Conservation (phyloP, 2,888 invertebrate species). For the Drosophila macrothrix region DNA sequence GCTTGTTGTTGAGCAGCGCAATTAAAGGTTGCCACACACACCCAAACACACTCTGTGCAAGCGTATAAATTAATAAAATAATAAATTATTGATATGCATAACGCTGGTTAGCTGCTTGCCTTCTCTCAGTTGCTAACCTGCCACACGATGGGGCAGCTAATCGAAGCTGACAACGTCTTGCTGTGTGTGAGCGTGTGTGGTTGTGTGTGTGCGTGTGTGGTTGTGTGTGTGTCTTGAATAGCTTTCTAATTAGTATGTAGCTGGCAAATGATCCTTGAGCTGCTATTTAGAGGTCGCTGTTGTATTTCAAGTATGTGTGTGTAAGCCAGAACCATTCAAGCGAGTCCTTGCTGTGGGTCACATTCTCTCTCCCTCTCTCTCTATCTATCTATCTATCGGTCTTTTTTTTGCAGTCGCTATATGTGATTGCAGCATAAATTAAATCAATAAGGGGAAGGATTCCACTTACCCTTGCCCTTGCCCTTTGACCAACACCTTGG, state of each 20-base stretch:
- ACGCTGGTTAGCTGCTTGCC: slow-evolving; percentile 21
- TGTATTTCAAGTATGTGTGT: slow-evolving; percentile 32
- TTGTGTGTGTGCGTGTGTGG: too few species aligned
- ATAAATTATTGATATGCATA: slow-evolving; percentile 72
- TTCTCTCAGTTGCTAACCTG: slow-evolving; percentile 30
- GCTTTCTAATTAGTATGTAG: slow-evolving; percentile 75
- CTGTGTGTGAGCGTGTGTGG: slow-evolving; percentile 20
- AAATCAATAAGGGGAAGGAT: slow-evolving; percentile 59
- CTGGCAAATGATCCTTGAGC: slow-evolving; percentile 69
- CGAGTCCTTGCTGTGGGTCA: slow-evolving; percentile 58
- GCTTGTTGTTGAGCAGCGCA: slow-evolving; percentile 19
- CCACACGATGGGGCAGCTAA: slow-evolving; percentile 37
- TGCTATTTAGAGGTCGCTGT: slow-evolving; percentile 46
- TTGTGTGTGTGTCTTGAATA: slow-evolving; percentile 50
- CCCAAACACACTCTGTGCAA: slow-evolving; percentile 12
- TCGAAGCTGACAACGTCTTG: slow-evolving; percentile 41
- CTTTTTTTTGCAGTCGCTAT: not conserved
- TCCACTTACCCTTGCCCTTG: slow-evolving; percentile 36
- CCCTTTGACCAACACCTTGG: slow-evolving; percentile 50
- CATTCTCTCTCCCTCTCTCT: not conserved
- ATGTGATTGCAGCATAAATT: slow-evolving; percentile 37
- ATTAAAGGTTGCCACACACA: slow-evolving; percentile 30
- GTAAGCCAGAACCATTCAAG: slow-evolving; percentile 14
- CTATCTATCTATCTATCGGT: slow-evolving; percentile 2
- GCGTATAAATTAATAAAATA: slow-evolving; percentile 73